These are phyloP conservation scores for Rhingia campestris DNA, from an alignment of 2,888 invertebrate species.

Conservation along the genomic window DNA sequence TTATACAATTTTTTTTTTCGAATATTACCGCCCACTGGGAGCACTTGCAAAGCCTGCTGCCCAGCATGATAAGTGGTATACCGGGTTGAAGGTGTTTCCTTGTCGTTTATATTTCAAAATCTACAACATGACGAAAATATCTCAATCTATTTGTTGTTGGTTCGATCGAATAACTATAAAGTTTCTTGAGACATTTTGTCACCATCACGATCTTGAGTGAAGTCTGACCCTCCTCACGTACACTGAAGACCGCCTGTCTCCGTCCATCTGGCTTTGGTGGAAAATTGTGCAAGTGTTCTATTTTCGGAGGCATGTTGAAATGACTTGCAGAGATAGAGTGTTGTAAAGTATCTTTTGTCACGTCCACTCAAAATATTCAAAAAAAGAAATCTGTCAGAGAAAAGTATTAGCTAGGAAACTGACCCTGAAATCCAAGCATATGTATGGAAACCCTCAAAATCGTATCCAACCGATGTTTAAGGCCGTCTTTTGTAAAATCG, in stretches of 20 bases:
- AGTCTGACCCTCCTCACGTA: conserved; percentile 65
- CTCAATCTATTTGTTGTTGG: neutral
- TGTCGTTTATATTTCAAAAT: conserved; percentile 38
- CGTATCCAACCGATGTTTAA: conserved; percentile 12
- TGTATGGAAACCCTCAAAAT: neutral
- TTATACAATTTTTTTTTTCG: conserved; percentile 22
- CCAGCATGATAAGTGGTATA: conserved; percentile 18
- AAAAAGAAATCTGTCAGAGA: neutral
- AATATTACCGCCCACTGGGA: conserved; percentile 53
- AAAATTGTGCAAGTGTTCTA: conserved; percentile 62
- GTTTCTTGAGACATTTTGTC: conserved; percentile 60
- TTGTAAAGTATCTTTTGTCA: conserved; percentile 42
- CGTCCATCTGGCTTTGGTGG: conserved; percentile 2
- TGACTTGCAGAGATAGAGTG: conserved; percentile 28
- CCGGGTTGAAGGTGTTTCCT: conserved; percentile 53
- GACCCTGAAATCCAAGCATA: conserved; percentile 37
- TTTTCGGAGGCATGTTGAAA: conserved; percentile 60
- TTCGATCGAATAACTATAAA: conserved; percentile 11
- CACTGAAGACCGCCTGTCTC: neutral
- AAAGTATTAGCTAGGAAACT: neutral
- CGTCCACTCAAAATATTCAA: neutral
- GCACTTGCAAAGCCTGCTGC: conserved; percentile 39
- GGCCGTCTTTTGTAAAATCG: conserved; percentile 28
- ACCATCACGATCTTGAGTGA: conserved; percentile 52
- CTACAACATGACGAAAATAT: conserved; percentile 28